These are phyloP conservation scores for Recurvirostra avosetta DNA, from an alignment of 2,113 vertebrate genomes.

Conservation along the genomic window DNA sequence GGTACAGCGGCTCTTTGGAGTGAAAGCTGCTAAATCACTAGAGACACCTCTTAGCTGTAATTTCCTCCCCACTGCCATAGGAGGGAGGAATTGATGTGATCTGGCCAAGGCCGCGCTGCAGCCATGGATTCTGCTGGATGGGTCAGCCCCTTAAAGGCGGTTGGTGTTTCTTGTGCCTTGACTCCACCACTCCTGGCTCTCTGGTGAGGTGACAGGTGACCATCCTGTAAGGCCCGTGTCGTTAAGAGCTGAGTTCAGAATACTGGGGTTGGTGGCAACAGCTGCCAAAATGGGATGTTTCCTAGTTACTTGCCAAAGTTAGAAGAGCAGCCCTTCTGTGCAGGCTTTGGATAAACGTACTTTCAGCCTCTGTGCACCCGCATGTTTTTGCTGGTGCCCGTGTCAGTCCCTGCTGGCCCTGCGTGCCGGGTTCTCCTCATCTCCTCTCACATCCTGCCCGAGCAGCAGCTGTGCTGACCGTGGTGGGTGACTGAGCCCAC, in stretches of 20 bases:
- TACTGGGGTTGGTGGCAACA: background rate
- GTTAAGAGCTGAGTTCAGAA: background rate
- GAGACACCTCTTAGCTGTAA: background rate
- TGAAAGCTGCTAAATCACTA: background rate
- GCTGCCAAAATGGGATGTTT: background rate
- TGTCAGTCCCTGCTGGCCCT: background rate
- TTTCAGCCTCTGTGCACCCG: background rate
- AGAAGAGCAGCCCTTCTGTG: background rate
- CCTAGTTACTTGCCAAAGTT: background rate
- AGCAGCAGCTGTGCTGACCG: background rate
- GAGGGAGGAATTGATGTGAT: background rate
- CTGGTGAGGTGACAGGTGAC: background rate
- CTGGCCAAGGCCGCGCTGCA: background rate
- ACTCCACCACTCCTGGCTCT: accelerated
- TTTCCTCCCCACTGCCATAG: accelerated
- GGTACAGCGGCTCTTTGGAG: background rate
- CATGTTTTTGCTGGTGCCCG: accelerated
- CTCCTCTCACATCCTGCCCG: background rate
- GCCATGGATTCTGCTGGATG: accelerated
- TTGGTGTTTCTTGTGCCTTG: background rate
- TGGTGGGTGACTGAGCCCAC: background rate
- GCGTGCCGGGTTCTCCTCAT: accelerated
- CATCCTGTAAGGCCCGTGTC: background rate
- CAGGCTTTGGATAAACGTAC: accelerated
- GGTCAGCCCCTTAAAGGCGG: background rate